These are phyloP conservation scores for Agonopterix heracliana DNA, from an alignment of 2,888 invertebrate species.

Conservation along the genomic window DNA sequence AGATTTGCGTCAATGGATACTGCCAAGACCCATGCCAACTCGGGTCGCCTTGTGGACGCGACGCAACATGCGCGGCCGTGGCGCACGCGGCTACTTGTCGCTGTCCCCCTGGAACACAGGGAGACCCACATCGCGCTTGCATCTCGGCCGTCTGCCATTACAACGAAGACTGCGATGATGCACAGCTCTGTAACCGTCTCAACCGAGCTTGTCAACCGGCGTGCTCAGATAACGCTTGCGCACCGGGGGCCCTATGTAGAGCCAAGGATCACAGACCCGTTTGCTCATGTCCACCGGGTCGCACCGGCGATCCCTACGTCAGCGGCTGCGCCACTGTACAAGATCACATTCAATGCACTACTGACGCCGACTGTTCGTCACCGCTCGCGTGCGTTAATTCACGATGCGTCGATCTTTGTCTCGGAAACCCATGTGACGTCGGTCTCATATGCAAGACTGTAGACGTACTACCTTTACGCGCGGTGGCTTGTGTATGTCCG, in stretches of 20 bases:
- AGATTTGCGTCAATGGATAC: slow-evolving; percentile 85
- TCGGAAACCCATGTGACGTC: slow-evolving; percentile 82
- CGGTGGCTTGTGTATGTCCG: slow-evolving; percentile 91
- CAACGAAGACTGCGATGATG: slow-evolving; percentile 91
- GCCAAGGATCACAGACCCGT: slow-evolving; percentile 85
- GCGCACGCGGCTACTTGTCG: slow-evolving; percentile 87
- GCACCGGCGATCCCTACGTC: slow-evolving; percentile 86
- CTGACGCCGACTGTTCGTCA: slow-evolving; percentile 86
- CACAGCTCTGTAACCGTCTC: slow-evolving; percentile 88
- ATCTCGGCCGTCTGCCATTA: slow-evolving; percentile 90
- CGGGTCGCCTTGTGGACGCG: slow-evolving; percentile 84
- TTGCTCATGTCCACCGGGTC: slow-evolving; percentile 86
- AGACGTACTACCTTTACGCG: slow-evolving; percentile 86
- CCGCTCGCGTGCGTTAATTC: slow-evolving; percentile 86
- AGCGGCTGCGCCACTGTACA: slow-evolving; percentile 59
- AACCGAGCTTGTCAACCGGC: slow-evolving; percentile 89
- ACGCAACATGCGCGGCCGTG: slow-evolving; percentile 84
- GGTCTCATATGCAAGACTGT: slow-evolving; percentile 88
- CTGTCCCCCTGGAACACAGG: slow-evolving; percentile 90
- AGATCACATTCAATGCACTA: slow-evolving; percentile 78
- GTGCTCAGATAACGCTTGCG: slow-evolving; percentile 89
- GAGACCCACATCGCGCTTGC: slow-evolving; percentile 87
- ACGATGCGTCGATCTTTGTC: slow-evolving; percentile 86
- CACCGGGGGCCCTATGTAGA: slow-evolving; percentile 84
- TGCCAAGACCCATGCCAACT: slow-evolving; percentile 87